Percentiles rank a stretch among this genome's conserved stretches.
Evolutionary conservation across 1,140 invertebrate genomes (phyloP).

Genomic region (Augochlora pura): DNA sequence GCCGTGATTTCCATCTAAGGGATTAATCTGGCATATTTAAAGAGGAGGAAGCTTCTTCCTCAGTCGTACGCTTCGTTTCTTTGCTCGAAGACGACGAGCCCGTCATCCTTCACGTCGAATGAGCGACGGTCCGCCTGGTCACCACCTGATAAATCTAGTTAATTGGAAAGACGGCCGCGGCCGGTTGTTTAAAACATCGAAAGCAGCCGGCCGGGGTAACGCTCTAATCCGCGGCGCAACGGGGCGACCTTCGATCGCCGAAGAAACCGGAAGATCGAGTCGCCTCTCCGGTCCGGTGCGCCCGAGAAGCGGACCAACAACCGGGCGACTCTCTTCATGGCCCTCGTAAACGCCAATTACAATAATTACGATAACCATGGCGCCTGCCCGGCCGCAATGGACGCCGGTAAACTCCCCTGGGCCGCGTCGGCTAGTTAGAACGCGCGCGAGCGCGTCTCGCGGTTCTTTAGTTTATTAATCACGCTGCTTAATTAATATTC

Average conservation of each 20-base stretch:
- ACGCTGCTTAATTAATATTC: slow-evolving; percentile 70
- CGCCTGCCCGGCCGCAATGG: slow-evolving; percentile 52
- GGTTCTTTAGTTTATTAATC: slow-evolving; percentile 65
- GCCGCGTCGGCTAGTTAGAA: too few relatives aligned
- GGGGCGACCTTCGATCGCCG: slow-evolving; percentile 59
- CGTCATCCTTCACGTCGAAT: too few relatives aligned
- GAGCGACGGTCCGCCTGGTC: too few relatives aligned
- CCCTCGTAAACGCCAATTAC: slow-evolving; percentile 70
- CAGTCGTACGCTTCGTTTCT: too few relatives aligned
- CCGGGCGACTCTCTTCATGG: slow-evolving; percentile 64
- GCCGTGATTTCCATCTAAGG: too few relatives aligned
- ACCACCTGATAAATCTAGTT: too few relatives aligned
- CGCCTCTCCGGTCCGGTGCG: slow-evolving; percentile 64
- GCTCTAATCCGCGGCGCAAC: slow-evolving; percentile 12
- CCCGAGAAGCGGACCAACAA: slow-evolving; percentile 52
- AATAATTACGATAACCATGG: slow-evolving; percentile 75
- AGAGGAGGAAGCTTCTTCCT: too few relatives aligned
- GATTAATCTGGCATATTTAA: too few relatives aligned
- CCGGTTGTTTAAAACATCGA: too few relatives aligned
- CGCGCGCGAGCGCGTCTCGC: slow-evolving; percentile 12
- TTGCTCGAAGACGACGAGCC: too few relatives aligned
- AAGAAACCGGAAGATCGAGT: slow-evolving; percentile 71
- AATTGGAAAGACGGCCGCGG: too few relatives aligned
- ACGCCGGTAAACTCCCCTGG: slow-evolving; percentile 48
- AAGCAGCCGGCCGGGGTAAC: not conserved